Percentiles rank a stretch among this genome's conserved stretches.
Conservation (phyloP, 2,113 vertebrate species). For the Suncus etruscus region DNA sequence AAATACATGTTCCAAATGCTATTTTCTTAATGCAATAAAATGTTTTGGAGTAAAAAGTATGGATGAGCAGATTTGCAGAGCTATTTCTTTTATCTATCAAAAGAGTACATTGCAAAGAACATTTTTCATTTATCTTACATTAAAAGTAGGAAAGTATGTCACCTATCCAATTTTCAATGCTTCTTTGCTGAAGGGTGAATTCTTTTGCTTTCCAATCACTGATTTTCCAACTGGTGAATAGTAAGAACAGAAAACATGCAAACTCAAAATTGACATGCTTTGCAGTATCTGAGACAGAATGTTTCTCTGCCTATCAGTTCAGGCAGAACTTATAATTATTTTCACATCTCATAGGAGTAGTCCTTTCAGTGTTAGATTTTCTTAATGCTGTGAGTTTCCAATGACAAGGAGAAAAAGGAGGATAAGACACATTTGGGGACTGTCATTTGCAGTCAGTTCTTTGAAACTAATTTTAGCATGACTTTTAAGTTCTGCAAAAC, state of each 20-base stretch:
- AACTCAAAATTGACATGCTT: slow-evolving; percentile 80
- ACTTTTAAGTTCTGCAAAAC: slow-evolving; percentile 77
- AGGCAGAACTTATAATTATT: slow-evolving; percentile 85
- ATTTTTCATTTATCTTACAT: slow-evolving; percentile 64
- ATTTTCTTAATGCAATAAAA: slow-evolving; percentile 47
- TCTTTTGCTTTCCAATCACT: slow-evolving; percentile 82
- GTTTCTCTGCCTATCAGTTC: slow-evolving; percentile 80
- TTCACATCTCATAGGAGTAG: slow-evolving; percentile 79
- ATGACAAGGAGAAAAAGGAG: slow-evolving; percentile 68
- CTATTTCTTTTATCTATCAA: slow-evolving; percentile 12
- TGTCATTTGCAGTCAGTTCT: slow-evolving; percentile 77
- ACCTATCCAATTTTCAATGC: slow-evolving; percentile 76
- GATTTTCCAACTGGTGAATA: slow-evolving; percentile 60
- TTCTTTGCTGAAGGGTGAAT: slow-evolving; percentile 60
- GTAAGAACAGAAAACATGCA: slow-evolving; percentile 78
- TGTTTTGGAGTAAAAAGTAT: neutral
- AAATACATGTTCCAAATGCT: slow-evolving; percentile 63
- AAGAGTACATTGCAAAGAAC: slow-evolving; percentile 54
- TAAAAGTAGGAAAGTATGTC: slow-evolving; percentile 59
- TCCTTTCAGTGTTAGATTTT: slow-evolving; percentile 72
- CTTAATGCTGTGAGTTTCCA: slow-evolving; percentile 65
- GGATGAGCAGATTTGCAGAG: slow-evolving; percentile 50
- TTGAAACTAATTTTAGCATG: slow-evolving; percentile 78
- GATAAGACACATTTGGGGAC: slow-evolving; percentile 66
- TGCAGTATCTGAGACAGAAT: slow-evolving; percentile 72